phyloP scores from a whole-genome alignment of 2,113 vertebrate species.

The Pelobates fuscus region DNA sequence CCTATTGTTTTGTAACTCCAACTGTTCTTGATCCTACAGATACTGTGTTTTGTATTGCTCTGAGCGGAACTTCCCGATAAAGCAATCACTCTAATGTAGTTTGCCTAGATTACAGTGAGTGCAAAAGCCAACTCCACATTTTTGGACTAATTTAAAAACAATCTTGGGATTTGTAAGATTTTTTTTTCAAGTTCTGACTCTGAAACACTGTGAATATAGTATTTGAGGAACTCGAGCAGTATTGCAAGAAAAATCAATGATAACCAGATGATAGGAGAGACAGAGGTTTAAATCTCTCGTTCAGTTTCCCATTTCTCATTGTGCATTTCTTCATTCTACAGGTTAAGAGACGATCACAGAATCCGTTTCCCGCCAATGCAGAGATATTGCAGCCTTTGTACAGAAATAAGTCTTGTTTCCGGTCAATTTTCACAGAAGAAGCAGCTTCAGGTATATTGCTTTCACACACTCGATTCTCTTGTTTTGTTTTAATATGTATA shows the following conservation, averaged over 20 bases:
- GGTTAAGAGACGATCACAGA: conserved; percentile 10
- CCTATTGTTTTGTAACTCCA: too few relatives aligned
- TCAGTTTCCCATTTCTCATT: not conserved
- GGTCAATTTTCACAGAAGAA: not conserved
- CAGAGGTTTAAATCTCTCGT: not conserved
- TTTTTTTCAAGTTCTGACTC: too few relatives aligned
- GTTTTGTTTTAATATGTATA: not conserved
- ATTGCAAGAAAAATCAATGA: not conserved
- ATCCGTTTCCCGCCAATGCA: not conserved
- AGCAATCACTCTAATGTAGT: too few relatives aligned
- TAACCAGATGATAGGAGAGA: not conserved
- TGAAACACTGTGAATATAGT: too few relatives aligned
- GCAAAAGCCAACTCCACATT: too few relatives aligned
- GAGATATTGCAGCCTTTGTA: not conserved
- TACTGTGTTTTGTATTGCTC: too few relatives aligned
- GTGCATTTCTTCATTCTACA: not conserved
- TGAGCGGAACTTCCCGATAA: too few relatives aligned
- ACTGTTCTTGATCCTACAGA: too few relatives aligned
- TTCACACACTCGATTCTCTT: not conserved
- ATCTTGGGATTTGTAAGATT: too few relatives aligned
- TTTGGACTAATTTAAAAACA: too few relatives aligned
- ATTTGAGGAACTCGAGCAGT: too few relatives aligned
- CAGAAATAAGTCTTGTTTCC: not conserved
- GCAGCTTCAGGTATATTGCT: conserved; percentile 22
- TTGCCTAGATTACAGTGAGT: too few relatives aligned